Base-by-base conservation (phyloP, 2,888 invertebrate species). In the Morpho achilles region DNA sequence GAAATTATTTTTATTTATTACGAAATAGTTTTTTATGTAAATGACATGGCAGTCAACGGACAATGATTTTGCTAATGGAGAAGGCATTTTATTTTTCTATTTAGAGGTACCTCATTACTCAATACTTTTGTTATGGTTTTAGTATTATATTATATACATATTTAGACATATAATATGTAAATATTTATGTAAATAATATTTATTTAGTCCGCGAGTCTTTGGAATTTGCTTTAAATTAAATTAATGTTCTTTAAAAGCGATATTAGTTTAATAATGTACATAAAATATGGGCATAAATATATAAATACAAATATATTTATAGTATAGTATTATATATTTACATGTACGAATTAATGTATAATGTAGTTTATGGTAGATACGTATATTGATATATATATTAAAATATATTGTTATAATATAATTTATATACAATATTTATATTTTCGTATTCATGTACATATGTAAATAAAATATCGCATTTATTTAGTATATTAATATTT, bases 181-280 rank as follows among this genome's bases (percentile, higher is more conserved):
- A 56, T 56, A 58, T 66, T 58, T 66, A 67, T 68, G 61, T 70
- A 70, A 63, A 65, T 67, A 67, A 61, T 61, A 65, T 69, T 62
- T 71, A 70, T 69, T 66, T 66, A 69, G 62, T 63, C 65, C 62
- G 69, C 60, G 71, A 81, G 87, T 69, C 87, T 88, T 88, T 88
- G 87, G 88, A 76, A 69, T 73, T 77, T 79, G 88, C 88, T 89
- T 88, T 88, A 87, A 86, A 56, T 59, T 43, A 60, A 61, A 63
- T 51, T 49, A 49, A 50, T 51, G 42, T 52, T 56, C 43, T 53
- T 50, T 50, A 50, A 54, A 50, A 53, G 55, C 53, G 55, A 63
- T 50, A 57, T 51, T 58, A 59, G 61, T 61, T 52, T 47, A 55
- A 59, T 41, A 56, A 52, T 64, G 64, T 65, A 66, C 60, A 67